phyloP scores from a whole-genome alignment of 2,113 vertebrate genomes.

The Petaurus breviceps region DNA sequence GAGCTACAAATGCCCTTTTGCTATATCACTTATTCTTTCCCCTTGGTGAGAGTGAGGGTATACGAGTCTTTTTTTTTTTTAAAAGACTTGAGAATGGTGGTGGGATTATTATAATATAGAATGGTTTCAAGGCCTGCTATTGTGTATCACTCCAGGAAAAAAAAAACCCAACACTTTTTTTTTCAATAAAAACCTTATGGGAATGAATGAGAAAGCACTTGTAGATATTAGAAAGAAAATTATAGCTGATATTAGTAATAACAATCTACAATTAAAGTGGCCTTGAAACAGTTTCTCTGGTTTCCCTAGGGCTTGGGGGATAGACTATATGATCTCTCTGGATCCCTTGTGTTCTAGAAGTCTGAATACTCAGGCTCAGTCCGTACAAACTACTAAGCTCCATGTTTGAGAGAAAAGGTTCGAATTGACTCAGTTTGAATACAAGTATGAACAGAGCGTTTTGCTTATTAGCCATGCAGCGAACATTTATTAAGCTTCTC shows the following conservation, averaged over 20 bases:
- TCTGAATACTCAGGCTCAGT: background rate
- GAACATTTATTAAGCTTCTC: background rate
- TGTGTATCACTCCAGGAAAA: background rate
- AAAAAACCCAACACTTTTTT: background rate
- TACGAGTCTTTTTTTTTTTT: background rate
- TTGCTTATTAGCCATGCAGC: background rate
- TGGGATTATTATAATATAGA: background rate
- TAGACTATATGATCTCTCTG: background rate
- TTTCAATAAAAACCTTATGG: background rate
- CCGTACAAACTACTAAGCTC: background rate
- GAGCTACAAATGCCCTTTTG: background rate
- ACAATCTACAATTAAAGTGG: background rate
- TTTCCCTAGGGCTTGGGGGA: background rate
- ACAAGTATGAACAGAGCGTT: background rate
- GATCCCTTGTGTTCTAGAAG: background rate
- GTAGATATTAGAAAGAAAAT: background rate
- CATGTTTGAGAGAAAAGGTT: background rate
- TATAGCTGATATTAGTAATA: background rate
- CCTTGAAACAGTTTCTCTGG: background rate
- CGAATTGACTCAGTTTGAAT: background rate
- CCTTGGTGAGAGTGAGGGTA: background rate
- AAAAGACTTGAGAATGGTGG: background rate
- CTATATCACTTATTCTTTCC: background rate
- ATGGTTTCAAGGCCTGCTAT: background rate
- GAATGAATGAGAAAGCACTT: background rate